Conservation (phyloP, 2,113 vertebrate genomes). For the Poeciliopsis prolifica region DNA sequence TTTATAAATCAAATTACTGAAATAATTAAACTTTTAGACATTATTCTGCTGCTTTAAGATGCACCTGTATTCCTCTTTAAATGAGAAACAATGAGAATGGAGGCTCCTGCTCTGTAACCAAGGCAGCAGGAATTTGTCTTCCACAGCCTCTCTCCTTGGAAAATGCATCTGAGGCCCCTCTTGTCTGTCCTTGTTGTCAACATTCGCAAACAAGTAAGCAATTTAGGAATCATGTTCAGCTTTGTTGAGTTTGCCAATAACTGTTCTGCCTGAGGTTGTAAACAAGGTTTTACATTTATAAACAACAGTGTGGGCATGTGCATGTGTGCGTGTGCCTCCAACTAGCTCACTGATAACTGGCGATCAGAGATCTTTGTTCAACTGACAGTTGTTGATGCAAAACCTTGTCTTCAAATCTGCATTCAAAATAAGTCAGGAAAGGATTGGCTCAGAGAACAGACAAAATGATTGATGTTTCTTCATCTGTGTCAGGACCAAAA, state of each 20-base stretch:
- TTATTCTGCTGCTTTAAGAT: not conserved
- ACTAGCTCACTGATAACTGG: slow-evolving; percentile 39
- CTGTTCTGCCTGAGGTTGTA: slow-evolving; percentile 45
- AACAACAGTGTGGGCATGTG: slow-evolving; percentile 35
- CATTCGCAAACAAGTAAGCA: slow-evolving; percentile 18
- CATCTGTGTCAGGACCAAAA: slow-evolving; percentile 44
- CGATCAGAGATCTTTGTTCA: slow-evolving; percentile 45
- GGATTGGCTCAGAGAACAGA: slow-evolving; percentile 27
- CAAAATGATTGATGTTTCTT: slow-evolving; percentile 39
- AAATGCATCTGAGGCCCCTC: slow-evolving; percentile 12
- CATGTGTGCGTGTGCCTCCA: slow-evolving; percentile 23
- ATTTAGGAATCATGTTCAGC: slow-evolving; percentile 25
- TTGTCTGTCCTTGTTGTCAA: slow-evolving; percentile 9
- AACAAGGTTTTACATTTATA: slow-evolving; percentile 41
- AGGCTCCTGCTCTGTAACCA: slow-evolving; percentile 16
- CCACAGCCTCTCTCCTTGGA: slow-evolving; percentile 17
- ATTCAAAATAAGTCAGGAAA: slow-evolving; percentile 28
- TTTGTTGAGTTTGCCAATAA: slow-evolving; percentile 46
- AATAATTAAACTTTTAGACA: not conserved
- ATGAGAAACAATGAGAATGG: slow-evolving; percentile 22
- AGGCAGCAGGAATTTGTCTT: slow-evolving; percentile 16
- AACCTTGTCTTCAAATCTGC: slow-evolving; percentile 44
- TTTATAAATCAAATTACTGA: not conserved
- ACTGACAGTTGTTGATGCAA: slow-evolving; percentile 41
- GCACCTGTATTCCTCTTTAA: not conserved